phyloP scores from a whole-genome alignment of 2,888 invertebrate genomes.

The Spodoptera exigua region DNA sequence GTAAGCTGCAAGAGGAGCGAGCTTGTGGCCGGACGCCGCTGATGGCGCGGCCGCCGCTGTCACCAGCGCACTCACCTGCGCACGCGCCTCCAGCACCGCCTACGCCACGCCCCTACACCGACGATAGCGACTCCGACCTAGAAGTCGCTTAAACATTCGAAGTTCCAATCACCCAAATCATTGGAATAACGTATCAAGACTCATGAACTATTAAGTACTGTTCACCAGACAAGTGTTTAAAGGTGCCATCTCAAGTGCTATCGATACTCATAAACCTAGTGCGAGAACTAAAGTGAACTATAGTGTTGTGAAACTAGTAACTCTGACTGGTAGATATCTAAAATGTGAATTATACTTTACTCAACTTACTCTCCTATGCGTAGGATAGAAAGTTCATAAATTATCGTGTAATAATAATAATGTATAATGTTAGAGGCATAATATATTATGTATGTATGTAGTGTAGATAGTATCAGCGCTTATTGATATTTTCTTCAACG shows the following conservation, averaged over 20 bases:
- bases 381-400: slow-evolving; percentile 39
- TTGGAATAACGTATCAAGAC: slow-evolving; percentile 17
- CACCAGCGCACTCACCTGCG: slow-evolving; percentile 65
- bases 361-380: slow-evolving; percentile 45
- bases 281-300: slow-evolving; percentile 35
- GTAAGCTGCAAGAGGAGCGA: slow-evolving; percentile 95
- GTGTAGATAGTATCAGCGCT: slow-evolving; percentile 24
- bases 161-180: slow-evolving; percentile 13
- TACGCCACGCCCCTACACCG: slow-evolving; percentile 86
- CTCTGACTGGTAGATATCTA: slow-evolving; percentile 42
- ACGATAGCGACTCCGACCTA: slow-evolving; percentile 94
- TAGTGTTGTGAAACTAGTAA: slow-evolving; percentile 30
- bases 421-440: slow-evolving; percentile 54
- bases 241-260: slow-evolving; percentile 28
- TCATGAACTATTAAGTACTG: slow-evolving; percentile 25
- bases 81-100: slow-evolving; percentile 70
- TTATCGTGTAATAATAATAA: slow-evolving; percentile 51
- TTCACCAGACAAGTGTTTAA: slow-evolving; percentile 25
- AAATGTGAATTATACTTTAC: slow-evolving; percentile 52
- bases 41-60: slow-evolving; percentile 67
- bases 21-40: slow-evolving; percentile 81
- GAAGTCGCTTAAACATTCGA: slow-evolving; percentile 91
- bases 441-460: slow-evolving; percentile 46
- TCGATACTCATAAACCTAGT: slow-evolving; percentile 31
- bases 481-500: slow-evolving; percentile 31